These are phyloP conservation scores for Colossoma macropomum DNA, from an alignment of 2,113 vertebrate species.

Conservation along the genomic window DNA sequence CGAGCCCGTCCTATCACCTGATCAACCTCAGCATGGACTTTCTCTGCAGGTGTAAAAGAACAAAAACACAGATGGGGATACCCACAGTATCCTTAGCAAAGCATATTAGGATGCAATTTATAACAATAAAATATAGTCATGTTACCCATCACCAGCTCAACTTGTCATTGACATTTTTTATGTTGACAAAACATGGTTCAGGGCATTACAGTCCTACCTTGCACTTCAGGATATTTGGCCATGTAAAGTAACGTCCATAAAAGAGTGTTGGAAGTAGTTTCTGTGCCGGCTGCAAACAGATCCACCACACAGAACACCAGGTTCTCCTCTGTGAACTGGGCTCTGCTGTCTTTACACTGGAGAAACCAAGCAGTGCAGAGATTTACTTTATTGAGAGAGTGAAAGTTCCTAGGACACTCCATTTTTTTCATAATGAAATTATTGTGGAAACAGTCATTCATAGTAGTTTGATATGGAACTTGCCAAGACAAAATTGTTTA, in stretches of 20 bases:
- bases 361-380: neutral
- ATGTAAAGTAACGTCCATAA: constrained; percentile 77
- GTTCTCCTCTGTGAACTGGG: constrained; percentile 69
- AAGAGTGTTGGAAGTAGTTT: constrained; percentile 75
- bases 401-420: too few species aligned
- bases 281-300: constrained; percentile 75
- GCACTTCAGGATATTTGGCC: constrained; percentile 70
- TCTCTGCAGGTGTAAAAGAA: constrained; percentile 11
- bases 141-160: too few species aligned
- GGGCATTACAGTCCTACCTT: constrained; percentile 65
- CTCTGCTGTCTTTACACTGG: constrained; percentile 37
- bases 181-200: neutral
- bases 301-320: constrained; percentile 61
- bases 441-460: too few species aligned
- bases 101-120: too few species aligned
- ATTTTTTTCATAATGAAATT: too few species aligned
- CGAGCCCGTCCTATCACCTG: constrained; percentile 40
- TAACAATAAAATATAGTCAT: too few species aligned
- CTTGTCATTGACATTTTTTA: neutral
- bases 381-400: too few species aligned
- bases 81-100: too few species aligned
- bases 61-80: too few species aligned
- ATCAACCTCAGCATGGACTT: constrained; percentile 66
- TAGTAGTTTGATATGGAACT: too few species aligned
- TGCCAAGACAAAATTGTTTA: too few species aligned